A percentile compares a stretch with the other conserved stretches of the same genome.
phyloP scores from a whole-genome alignment of 2,888 invertebrate species.

The Drosophila lutescens region DNA sequence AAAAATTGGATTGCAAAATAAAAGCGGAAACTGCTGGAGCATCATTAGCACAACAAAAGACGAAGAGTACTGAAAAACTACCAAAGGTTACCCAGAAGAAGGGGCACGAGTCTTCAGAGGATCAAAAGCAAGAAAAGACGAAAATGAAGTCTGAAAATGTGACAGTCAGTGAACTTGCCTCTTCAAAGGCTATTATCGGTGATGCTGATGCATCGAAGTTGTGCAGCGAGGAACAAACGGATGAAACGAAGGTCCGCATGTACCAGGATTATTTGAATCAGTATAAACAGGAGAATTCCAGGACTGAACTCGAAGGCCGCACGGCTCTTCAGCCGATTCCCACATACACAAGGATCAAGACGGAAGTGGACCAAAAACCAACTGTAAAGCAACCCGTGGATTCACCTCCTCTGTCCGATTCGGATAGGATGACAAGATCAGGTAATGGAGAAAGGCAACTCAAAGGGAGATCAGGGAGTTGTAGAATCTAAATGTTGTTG shows the following conservation, averaged over 20 bases:
- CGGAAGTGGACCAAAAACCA: background rate
- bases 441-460: too few relatives aligned
- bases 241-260: conserved; percentile 8
- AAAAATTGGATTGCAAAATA: background rate
- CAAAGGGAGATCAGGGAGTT: background rate
- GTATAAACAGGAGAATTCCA: conserved; percentile 43
- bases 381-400: background rate
- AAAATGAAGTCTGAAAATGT: background rate
- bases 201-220: background rate
- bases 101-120: background rate
- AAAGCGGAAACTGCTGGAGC: background rate
- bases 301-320: conserved; percentile 9
- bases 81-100: conserved; percentile 18
- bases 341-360: conserved; percentile 37
- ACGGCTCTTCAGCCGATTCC: background rate
- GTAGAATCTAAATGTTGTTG: background rate
- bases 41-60: background rate
- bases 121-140: background rate
- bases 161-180: background rate
- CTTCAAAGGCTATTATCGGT: background rate
- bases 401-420: background rate
- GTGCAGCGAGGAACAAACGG: background rate
- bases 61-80: conserved; percentile 34
- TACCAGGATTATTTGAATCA: conserved; percentile 50
- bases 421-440: background rate